Evolutionary conservation across 2,888 invertebrate species (phyloP).

Genomic region (Neoscelio sp.): DNA sequence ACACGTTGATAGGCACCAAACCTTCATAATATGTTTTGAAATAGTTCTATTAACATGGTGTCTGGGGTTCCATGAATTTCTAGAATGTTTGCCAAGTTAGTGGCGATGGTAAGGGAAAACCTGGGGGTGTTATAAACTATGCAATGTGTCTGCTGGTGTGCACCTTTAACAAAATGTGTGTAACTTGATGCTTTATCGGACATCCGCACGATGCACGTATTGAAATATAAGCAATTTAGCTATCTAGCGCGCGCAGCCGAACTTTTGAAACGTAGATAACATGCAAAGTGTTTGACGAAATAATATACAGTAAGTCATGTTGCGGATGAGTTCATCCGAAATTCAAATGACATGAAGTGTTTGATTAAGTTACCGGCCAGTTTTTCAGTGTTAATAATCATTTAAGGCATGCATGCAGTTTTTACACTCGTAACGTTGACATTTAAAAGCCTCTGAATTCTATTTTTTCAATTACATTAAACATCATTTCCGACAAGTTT

Average conservation of each 20-base stretch:
- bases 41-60: slow-evolving; percentile 31
- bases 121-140: slow-evolving; percentile 73
- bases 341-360: slow-evolving; percentile 20
- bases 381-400: slow-evolving; percentile 1
- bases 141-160: slow-evolving; percentile 55
- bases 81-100: slow-evolving; percentile 57
- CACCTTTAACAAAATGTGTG: slow-evolving; percentile 54
- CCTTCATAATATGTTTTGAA: slow-evolving; percentile 27
- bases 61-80: slow-evolving; percentile 46
- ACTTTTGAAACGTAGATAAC: slow-evolving; percentile 50
- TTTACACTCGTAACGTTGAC: no score
- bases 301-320: slow-evolving; percentile 31
- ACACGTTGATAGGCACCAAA: not conserved
- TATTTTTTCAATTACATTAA: no score
- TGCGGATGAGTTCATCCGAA: slow-evolving; percentile 10
- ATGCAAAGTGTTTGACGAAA: slow-evolving; percentile 28
- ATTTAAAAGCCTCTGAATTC: no score
- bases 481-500: no score
- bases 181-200: slow-evolving; percentile 69
- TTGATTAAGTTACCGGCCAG: slow-evolving; percentile 17
- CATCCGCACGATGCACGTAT: slow-evolving; percentile 67
- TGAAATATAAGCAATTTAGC: slow-evolving; percentile 74
- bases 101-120: slow-evolving; percentile 52
- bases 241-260: slow-evolving; percentile 38
- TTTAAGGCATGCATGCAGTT: not conserved